Evolutionary conservation across 1,140 invertebrate species (phyloP).

Genomic region (Caenorhabditis tropicalis): DNA sequence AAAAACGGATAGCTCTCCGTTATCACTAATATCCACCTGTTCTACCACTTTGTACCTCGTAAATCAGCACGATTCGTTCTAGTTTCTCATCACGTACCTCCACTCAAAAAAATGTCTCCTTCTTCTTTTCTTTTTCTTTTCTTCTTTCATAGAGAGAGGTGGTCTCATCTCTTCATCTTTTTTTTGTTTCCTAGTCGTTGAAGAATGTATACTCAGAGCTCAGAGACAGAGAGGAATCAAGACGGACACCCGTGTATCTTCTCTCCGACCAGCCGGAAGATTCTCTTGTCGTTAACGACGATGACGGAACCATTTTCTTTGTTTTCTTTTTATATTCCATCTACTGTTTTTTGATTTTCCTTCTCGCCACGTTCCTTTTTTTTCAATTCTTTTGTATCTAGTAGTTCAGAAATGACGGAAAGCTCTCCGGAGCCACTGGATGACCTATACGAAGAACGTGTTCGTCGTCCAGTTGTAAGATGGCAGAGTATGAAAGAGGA

Average conservation of each 20-base stretch:
- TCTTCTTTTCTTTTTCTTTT: not conserved
- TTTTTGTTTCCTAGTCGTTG: slow-evolving; percentile 8
- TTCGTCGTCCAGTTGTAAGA: slow-evolving; percentile 41
- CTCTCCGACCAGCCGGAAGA: not conserved
- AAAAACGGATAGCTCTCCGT: not conserved
- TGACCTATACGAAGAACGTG: slow-evolving; percentile 28
- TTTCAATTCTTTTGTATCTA: not conserved
- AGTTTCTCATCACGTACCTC: not conserved
- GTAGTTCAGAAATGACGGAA: slow-evolving; percentile 41
- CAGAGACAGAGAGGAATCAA: slow-evolving; percentile 12
- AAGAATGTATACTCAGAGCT: slow-evolving; percentile 33
- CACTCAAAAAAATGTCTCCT: slow-evolving; percentile 18
- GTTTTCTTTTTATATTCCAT: not conserved
- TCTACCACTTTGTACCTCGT: slow-evolving; percentile 1
- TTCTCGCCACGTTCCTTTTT: not conserved
- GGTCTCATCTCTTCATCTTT: slow-evolving; percentile 17
- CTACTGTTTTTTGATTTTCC: not conserved
- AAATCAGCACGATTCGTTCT: slow-evolving; percentile 1
- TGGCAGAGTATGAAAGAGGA: slow-evolving; percentile 45
- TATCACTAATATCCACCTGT: not conserved
- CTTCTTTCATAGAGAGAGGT: slow-evolving; percentile 8
- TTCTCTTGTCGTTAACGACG: not conserved
- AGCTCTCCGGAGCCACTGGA: slow-evolving; percentile 53
- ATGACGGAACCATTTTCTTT: slow-evolving; percentile 28
- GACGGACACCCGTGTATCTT: slow-evolving; percentile 36